A percentile compares a stretch with the other conserved stretches of the same genome.
Conservation (phyloP, 2,113 vertebrate genomes). For the Ceuthmochares aereus region DNA sequence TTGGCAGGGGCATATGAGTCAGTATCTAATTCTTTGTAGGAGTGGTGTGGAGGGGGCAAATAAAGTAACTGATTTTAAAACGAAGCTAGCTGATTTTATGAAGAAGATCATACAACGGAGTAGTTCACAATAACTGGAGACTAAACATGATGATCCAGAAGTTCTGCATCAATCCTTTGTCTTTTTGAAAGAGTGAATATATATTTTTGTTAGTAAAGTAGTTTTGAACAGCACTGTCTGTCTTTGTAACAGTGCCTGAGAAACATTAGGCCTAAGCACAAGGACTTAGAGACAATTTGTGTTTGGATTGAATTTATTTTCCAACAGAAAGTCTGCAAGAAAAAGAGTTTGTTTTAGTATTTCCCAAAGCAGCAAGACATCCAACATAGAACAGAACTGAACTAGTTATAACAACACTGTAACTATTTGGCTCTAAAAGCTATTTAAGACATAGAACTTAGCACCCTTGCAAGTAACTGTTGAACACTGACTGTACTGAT, state of each 20-base stretch:
- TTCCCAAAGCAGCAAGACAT: not conserved
- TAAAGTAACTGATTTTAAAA: not conserved
- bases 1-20: not conserved
- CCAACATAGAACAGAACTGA: not conserved
- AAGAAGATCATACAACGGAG: not conserved
- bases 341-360: not conserved
- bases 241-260: not conserved
- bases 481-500: not conserved
- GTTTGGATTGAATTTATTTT: slow-evolving; percentile 19
- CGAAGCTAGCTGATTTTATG: not conserved
- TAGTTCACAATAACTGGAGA: not conserved
- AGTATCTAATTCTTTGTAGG: not conserved
- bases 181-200: not conserved
- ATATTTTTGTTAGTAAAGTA: not conserved
- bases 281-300: not conserved
- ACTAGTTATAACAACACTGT: not conserved
- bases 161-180: not conserved
- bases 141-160: not conserved
- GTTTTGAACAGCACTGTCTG: not conserved
- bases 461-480: not conserved
- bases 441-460: not conserved
- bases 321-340: not conserved
- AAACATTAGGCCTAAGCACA: not conserved
- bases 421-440: not conserved
- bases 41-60: not conserved